Evolutionary conservation across 2,888 invertebrate species (phyloP), one percentile per base, ranked within the genome.

Genomic region (Labia minor): DNA sequence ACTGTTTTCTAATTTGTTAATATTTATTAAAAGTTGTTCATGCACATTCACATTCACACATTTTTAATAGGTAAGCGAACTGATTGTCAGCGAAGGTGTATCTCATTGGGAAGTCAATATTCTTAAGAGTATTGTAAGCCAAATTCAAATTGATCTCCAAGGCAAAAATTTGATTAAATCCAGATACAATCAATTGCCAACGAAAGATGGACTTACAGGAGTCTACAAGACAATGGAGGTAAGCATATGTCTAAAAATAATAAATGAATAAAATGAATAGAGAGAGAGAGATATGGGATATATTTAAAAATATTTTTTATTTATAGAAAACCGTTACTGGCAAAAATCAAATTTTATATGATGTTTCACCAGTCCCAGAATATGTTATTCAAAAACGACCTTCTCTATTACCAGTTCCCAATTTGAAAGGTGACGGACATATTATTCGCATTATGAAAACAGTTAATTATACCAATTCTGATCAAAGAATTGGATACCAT

Each of bases 341-440:
- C 64, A 82, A 83, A 75, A 86, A 86, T 71, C 86, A 87, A 69
- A 85, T 86, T n/a, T 73, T 84, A n/a, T 89, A 89, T 76, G 82
- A 87, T 63, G 81, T 89, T 62, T 81, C 82, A 11, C 83, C 83
- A 8, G 77, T 86, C 64, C 80, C 83, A 4, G 77, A 83, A 20
- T 81, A 82, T 73, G 77, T 82, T 74, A 75, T 83, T 62, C 79
- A 83, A 65, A 78, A 78, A 66, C 74, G 81, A n/a, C 83, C 84
- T 0, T 77, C 81, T 70, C 79, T 85, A 71, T 80, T 79, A 37
- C 81, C 81, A 2, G 69, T 78, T 64, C 77, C 78, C 1, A 77
- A 84, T 21, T 77, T 84, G 3, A 71, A 68, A 3, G 72, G 69
- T 1, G 68, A 71, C 4, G 79, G 78, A 16, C 73, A 78, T 19